Base-by-base conservation (phyloP, 2,888 invertebrate species). In the Phrixothrix hirtus region DNA sequence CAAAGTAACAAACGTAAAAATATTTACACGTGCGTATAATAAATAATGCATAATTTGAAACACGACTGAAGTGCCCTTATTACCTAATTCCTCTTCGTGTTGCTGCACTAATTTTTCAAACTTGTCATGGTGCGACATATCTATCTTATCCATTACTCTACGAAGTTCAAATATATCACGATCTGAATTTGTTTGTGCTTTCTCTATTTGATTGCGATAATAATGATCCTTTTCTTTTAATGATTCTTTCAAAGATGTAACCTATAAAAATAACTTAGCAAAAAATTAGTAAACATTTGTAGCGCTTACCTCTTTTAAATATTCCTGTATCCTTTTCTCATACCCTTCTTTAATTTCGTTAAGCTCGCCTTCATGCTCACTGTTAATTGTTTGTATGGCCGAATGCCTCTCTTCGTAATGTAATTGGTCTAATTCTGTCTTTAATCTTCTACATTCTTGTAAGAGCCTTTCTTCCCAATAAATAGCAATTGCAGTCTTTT, bases 91-190 rank as follows among this genome's bases (percentile, higher is more conserved):
- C 55, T 77, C 78, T 59, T 85, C 84, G 68, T 86, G 85, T 57
- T 81, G 75, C 46, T 82, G 81, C 10, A 79, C 80, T 67, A 89
- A 73, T 58, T 83, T 81, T 57, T 89, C 88, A 5, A 87, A 79
- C 62, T 86, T 83, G 55, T 87, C 87, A 35, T 87, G 85, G 71
- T 89, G 87, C 4, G 80, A 80, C 73, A 87, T 85, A 66, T 88
- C 89, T 46, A 88, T 83, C 73, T 87, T 87, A 67, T 86, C 84
- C 70, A 89, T 78, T 46, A 88, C 80, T 61, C 84, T 78, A 35
- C 89, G 77, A 39, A 88, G 78, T 66, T 89, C 88, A 67, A 87
- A 75, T 35, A 85, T 77, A 66, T 87, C 85, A 74, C 83, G 79
- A 71, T 88, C 88, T 0, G 87, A 83, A 57, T 82, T 83, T 50